Conservation (phyloP, 2,797 vertebrate genomes). For the Enteromius argenteus region DNA sequence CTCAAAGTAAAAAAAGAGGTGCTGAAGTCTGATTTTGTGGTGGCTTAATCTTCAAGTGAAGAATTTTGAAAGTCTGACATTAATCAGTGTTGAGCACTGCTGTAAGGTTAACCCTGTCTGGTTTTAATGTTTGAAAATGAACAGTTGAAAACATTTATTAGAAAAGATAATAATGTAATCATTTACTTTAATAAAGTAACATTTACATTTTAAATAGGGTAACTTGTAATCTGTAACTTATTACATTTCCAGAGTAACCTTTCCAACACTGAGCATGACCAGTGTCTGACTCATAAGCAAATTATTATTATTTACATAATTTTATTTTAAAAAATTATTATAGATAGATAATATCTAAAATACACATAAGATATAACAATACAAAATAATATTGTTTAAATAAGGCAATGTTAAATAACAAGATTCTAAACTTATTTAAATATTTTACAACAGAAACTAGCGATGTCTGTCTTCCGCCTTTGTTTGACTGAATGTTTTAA, state of each 20-base stretch:
- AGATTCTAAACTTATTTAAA: neutral
- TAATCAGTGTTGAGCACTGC: neutral
- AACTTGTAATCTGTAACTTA: no score
- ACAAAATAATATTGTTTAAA: neutral
- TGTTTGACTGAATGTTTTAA: slow-evolving; percentile 10
- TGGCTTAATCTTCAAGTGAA: no score
- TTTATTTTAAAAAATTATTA: no score
- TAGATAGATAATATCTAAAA: neutral
- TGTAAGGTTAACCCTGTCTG: neutral
- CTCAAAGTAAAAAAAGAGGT: neutral
- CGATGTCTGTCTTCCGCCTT: neutral
- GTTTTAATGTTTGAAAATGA: neutral
- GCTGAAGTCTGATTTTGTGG: neutral
- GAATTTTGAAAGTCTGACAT: neutral
- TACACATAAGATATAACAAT: no score
- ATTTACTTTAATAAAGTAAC: neutral
- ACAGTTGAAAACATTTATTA: neutral
- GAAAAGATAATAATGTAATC: neutral
- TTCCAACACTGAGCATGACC: neutral
- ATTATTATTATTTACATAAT: neutral
- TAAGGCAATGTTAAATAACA: neutral
- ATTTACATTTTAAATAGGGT: neutral
- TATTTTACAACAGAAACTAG: neutral
- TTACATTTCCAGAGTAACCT: neutral
- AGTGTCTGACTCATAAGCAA: neutral